These are phyloP conservation scores for Antennarius maculatus DNA, from an alignment of 2,797 vertebrate species.

Conservation along the genomic window DNA sequence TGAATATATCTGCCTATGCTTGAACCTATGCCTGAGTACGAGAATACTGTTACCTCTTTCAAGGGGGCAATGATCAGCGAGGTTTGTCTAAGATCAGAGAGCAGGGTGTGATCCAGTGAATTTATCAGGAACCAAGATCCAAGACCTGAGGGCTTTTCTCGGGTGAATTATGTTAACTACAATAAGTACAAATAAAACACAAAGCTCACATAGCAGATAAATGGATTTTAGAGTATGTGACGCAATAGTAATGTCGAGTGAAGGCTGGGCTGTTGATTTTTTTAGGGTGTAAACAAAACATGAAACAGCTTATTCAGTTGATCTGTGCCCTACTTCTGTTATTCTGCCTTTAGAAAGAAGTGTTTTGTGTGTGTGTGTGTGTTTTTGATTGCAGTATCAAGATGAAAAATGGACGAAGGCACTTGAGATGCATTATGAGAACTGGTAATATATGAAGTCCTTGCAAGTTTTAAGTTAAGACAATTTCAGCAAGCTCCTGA, in stretches of 20 bases:
- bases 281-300: slow-evolving; percentile 28
- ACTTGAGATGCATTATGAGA: too few relatives aligned
- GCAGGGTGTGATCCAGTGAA: slow-evolving; percentile 41
- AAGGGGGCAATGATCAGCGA: slow-evolving; percentile 29
- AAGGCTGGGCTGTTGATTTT: neutral
- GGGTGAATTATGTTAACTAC: slow-evolving; percentile 14
- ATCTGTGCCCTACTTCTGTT: too few relatives aligned
- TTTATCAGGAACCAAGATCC: slow-evolving; percentile 37
- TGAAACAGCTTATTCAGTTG: slow-evolving; percentile 10
- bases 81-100: slow-evolving; percentile 35
- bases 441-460: too few relatives aligned
- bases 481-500: too few relatives aligned
- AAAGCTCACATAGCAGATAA: slow-evolving; percentile 19
- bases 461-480: too few relatives aligned
- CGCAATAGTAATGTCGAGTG: slow-evolving; percentile 24
- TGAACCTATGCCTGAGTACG: slow-evolving; percentile 11
- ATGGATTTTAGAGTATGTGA: slow-evolving; percentile 31
- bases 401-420: too few relatives aligned
- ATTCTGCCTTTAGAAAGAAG: too few relatives aligned
- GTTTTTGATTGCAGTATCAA: too few relatives aligned
- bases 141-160: slow-evolving; percentile 28
- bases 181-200: slow-evolving; percentile 38
- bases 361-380: too few relatives aligned
- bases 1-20: neutral
- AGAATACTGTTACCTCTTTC: slow-evolving; percentile 7